These are phyloP conservation scores for Incurvaria masculella DNA, from an alignment of 2,888 invertebrate species.

Conservation along the genomic window DNA sequence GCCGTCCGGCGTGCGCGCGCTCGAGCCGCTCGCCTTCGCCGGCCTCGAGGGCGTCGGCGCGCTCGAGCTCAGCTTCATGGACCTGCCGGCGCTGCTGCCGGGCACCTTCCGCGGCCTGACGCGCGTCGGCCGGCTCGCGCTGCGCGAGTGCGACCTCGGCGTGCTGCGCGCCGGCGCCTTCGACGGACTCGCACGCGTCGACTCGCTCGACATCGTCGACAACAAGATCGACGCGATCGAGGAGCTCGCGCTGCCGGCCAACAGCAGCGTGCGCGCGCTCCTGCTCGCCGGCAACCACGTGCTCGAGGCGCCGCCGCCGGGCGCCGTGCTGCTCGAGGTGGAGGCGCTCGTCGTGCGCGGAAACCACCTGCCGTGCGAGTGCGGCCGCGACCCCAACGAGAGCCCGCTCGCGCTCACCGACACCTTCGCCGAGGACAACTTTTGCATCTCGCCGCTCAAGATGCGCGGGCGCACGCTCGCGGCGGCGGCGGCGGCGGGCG, in stretches of 20 bases:
- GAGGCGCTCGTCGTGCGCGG: conserved; percentile 67
- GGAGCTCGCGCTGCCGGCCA: conserved; percentile 66
- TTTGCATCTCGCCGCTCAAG: conserved; percentile 82
- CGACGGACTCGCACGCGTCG: conserved; percentile 69
- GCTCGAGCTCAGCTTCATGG: conserved; percentile 81
- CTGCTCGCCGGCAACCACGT: conserved; percentile 82
- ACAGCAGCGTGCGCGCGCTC: conserved; percentile 68
- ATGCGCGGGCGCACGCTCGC: conserved; percentile 76
- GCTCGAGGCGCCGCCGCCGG: conserved; percentile 68
- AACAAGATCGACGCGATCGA: conserved; percentile 83
- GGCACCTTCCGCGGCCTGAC: conserved; percentile 75
- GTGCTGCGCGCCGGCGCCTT: conserved; percentile 72
- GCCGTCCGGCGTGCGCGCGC: conserved; percentile 71
- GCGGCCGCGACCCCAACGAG: conserved; percentile 74
- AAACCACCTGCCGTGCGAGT: conserved; percentile 87
- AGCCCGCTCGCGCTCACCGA: conserved; percentile 67
- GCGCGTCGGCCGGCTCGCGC: conserved; percentile 69
- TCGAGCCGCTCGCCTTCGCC: conserved; percentile 78
- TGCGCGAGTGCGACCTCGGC: conserved; percentile 82
- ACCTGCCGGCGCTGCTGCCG: conserved; percentile 65
- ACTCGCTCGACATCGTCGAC: conserved; percentile 71
- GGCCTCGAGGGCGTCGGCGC: conserved; percentile 80
- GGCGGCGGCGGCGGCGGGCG: conserved; percentile 30
- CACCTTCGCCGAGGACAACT: conserved; percentile 72
- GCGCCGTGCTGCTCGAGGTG: conserved; percentile 67